Evolutionary conservation across 2,888 invertebrate species (phyloP), one percentile per base, ranked within the genome.

Genomic region (Fabriciana adippe): DNA sequence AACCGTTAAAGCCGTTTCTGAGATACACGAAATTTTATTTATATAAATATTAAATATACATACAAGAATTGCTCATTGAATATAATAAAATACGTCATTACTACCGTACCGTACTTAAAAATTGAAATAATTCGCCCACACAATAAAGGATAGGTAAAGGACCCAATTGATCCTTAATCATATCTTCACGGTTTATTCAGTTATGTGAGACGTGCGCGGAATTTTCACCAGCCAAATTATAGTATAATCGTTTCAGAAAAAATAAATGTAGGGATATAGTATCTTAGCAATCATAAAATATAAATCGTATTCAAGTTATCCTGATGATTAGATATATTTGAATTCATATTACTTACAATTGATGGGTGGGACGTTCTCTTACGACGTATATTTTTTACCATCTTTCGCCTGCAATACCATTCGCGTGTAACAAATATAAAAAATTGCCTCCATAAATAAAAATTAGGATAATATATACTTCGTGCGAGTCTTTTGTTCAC

Each of bases 161-260:
- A 26, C 55, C 55, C 65, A 64, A 67, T 67, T 59, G 62, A 71
- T 57, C 65, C 62, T 41, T 53, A 61, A 56, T 50, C 65, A 50
- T 63, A 60, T 67, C 65, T 16, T 48, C 64, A 67, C 55, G 57
- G 54, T 62, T 62, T 55, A 69, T 67, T 65, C 60, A 69, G 62
- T 67, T 67, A 69, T 57, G 59, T 41, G 69, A 53, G 45, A 65
- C 69, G 62, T 50, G 66, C 57, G 51, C n/a, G 53, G 71, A 69
- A 69, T 71, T 54, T 62, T 21, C 31, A 69, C 50, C 50, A 53
- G 50, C 67, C 56, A 62, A 66, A 61, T 67, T 64, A 67, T 62
- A 56, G 54, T 57, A 61, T 59, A 69, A 67, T 65, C 66, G 63
- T 21, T 67, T 63, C 41, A 57, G 48, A 48, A 65, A 41, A 65